Percentiles rank a stretch among this genome's conserved stretches.
phyloP scores from a whole-genome alignment of 2,888 invertebrate genomes.

The Steinernema carpocapsae region DNA sequence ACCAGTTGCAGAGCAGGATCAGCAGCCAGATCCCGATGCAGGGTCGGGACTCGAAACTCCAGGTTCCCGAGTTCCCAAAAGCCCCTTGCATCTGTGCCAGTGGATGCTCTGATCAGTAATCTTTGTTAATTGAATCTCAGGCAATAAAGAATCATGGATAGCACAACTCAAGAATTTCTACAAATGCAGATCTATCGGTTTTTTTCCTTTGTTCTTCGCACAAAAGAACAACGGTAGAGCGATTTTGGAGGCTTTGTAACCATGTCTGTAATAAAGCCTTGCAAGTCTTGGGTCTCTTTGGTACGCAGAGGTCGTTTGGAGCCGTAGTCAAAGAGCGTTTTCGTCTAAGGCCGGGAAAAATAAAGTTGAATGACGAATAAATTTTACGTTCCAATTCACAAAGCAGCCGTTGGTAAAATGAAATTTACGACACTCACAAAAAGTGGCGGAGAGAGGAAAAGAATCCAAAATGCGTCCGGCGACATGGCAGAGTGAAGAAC shows the following conservation, averaged over 20 bases:
- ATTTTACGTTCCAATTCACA: not conserved
- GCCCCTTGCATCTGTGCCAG: too few relatives aligned
- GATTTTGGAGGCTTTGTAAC: not conserved
- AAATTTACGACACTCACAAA: not conserved
- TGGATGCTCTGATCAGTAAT: too few relatives aligned
- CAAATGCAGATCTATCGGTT: not conserved
- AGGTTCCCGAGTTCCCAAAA: too few relatives aligned
- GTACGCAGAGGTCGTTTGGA: not conserved
- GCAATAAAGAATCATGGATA: too few relatives aligned
- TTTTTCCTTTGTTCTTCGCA: not conserved
- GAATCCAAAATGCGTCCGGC: not conserved
- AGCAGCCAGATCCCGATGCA: too few relatives aligned
- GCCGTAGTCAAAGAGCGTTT: not conserved
- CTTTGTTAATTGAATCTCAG: too few relatives aligned
- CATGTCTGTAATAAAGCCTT: not conserved
- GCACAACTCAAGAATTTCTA: too few relatives aligned
- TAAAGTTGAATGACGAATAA: not conserved
- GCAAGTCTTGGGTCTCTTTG: not conserved
- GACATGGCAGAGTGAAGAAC: not conserved
- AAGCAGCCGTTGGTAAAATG: not conserved
- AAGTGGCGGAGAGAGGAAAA: not conserved
- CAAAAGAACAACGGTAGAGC: not conserved
- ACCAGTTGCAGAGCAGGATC: too few relatives aligned
- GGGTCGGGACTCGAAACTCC: too few relatives aligned
- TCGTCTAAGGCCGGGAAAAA: not conserved